Percentiles rank a stretch among this genome's conserved stretches.
Conservation (phyloP, 2,888 invertebrate genomes). For the Cyclophora albipunctata region DNA sequence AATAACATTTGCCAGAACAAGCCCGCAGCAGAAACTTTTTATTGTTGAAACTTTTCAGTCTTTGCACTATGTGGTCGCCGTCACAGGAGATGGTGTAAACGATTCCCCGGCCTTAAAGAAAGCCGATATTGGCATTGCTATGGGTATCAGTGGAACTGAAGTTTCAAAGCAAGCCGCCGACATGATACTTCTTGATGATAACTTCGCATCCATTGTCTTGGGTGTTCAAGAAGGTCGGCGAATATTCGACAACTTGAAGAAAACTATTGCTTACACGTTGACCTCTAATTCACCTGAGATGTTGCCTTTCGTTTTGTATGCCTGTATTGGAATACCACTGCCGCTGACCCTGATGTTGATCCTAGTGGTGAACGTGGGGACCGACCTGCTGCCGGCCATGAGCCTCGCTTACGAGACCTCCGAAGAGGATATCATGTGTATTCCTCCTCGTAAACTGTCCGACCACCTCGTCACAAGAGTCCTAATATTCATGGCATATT, state of each 20-base stretch:
- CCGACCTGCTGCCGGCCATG: conserved; percentile 86
- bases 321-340: conserved; percentile 82
- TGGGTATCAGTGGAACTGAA: conserved; percentile 86
- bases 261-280: conserved; percentile 88
- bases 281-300: conserved; percentile 91
- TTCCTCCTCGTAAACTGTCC: conserved; percentile 69
- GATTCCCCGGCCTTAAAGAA: conserved; percentile 91
- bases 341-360: conserved; percentile 77
- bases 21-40: conserved; percentile 80
- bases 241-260: conserved; percentile 91
- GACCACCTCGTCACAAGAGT: conserved; percentile 74
- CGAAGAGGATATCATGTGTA: conserved; percentile 84
- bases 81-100: conserved; percentile 92
- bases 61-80: conserved; percentile 86
- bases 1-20: conserved; percentile 84
- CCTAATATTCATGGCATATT: conserved; percentile 87
- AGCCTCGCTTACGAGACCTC: conserved; percentile 85
- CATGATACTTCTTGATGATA: conserved; percentile 92
- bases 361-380: conserved; percentile 85
- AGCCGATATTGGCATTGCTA: conserved; percentile 88
- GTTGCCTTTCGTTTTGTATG: conserved; percentile 85
- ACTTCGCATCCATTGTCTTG: conserved; percentile 90
- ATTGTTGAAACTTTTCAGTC: conserved; percentile 88
- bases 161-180: conserved; percentile 92
- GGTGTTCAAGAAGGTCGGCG: conserved; percentile 88